A percentile compares a stretch with the other conserved stretches of the same genome.
phyloP scores from a whole-genome alignment of 2,113 vertebrate genomes.

The Tragulus kanchil region DNA sequence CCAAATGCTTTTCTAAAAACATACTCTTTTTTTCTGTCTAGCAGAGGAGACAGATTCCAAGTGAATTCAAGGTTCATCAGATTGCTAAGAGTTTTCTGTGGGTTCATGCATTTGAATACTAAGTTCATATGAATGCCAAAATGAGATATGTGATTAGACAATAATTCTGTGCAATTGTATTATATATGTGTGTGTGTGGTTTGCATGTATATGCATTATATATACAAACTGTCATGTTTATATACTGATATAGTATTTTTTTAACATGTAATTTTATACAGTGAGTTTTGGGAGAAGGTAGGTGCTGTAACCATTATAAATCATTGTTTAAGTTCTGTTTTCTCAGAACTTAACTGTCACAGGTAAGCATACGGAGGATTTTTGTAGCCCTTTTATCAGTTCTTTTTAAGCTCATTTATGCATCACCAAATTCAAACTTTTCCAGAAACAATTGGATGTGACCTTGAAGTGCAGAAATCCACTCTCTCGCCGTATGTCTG shows the following conservation, averaged over 20 bases:
- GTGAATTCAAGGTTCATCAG: constrained; percentile 46
- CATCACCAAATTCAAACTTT: not conserved
- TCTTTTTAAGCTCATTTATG: not conserved
- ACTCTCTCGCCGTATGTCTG: not conserved
- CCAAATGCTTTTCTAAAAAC: constrained; percentile 78
- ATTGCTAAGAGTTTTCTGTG: not conserved
- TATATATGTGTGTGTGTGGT: not conserved
- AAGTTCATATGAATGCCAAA: not conserved
- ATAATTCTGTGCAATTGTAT: not conserved
- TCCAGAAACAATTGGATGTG: not conserved
- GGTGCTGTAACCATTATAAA: not conserved
- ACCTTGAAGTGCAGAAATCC: not conserved
- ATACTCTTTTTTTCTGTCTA: not conserved
- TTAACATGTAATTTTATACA: not conserved
- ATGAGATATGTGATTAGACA: not conserved
- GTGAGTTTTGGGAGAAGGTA: not conserved
- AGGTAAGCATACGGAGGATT: not conserved
- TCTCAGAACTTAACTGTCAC: not conserved
- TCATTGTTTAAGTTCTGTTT: not conserved
- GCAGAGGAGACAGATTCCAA: constrained; percentile 55
- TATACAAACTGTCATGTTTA: not conserved
- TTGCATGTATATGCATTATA: not conserved
- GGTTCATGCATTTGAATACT: not conserved
- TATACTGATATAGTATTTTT: not conserved
- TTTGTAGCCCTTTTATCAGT: not conserved